Conservation (phyloP, 1,140 invertebrate species). For the Zophobas morio region DNA sequence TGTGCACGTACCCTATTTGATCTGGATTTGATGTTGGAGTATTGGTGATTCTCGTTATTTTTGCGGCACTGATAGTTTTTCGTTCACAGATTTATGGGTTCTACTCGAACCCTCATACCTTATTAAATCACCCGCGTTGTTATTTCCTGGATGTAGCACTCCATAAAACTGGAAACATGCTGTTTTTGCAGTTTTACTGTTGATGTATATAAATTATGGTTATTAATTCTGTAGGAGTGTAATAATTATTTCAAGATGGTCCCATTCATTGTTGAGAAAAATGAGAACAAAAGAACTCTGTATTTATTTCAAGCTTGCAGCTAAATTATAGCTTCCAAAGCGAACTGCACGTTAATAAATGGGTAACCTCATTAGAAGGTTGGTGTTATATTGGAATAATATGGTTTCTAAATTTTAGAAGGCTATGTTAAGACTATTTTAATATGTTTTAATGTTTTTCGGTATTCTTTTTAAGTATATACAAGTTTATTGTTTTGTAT, state of each 20-base stretch:
- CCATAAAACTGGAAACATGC: slow-evolving; percentile 23
- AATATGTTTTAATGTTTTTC: no score
- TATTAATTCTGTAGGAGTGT: background rate
- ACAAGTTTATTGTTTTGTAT: no score
- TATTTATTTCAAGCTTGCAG: no score
- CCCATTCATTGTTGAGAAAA: no score
- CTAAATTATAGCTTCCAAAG: no score
- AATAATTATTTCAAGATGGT: background rate
- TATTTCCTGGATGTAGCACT: slow-evolving; percentile 28
- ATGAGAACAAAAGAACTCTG: no score
- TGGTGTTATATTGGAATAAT: no score
- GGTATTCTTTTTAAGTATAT: no score
- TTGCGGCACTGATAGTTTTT: slow-evolving; percentile 39
- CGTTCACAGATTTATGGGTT: slow-evolving; percentile 44
- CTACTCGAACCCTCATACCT: slow-evolving; percentile 28
- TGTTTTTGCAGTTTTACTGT: slow-evolving; percentile 5
- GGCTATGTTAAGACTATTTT: no score
- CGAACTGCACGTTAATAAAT: no score
- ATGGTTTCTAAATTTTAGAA: no score
- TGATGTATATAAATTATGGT: background rate
- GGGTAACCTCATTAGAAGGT: no score
- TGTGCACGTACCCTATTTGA: slow-evolving; percentile 48
- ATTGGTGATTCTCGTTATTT: slow-evolving; percentile 38
- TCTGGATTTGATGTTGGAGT: slow-evolving; percentile 43
- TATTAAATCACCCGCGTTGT: slow-evolving; percentile 40